Base-by-base conservation (phyloP, 2,113 vertebrate species). In the Chamaetylas fuelleborni region DNA sequence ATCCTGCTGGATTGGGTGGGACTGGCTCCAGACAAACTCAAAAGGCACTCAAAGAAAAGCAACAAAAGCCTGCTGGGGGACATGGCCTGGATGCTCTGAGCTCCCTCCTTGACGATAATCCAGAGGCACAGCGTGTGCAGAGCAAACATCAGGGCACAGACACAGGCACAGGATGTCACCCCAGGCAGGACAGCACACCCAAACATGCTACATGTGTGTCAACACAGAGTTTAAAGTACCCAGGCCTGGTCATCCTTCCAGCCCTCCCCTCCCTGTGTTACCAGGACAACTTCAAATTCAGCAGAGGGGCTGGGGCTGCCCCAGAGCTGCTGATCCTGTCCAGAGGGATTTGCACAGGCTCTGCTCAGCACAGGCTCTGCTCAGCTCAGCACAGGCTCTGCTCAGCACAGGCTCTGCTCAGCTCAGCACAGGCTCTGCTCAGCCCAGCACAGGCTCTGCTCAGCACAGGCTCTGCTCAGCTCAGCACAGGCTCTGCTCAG, bases 31-130 rank as follows among this genome's bases (percentile, higher is more conserved):
- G 89, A 33, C 66, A 62, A 88, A 92, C 71, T 19, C 65, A 78
- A 93, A 96, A 97, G 97, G 96, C 96, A 97, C 95, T 90, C 40
- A 8, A 22, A 66, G 79, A 7, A 86, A 76, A 81, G 43, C 22
- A 45, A 81, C 29, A 50, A 16, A 67, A 94, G 54, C 58, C 70
- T 40, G 13, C n/a, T 22, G 74, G 45, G 53, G 60, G 47, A 38
- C 61, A 29, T 5, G 24, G 69, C 65, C 73, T 6, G 4, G 61
- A 6, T 28, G 14, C 43, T 48, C n/a, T 18, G 43, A 54, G 80
- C 56, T 62, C 31, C 79, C 71, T 36, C 47, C 40, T 42, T 1
- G 5, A 10, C 5, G 57, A 11, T 2, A 8, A 43, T 28, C 9
- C 3, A 7, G 53, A 88, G 23, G 31, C n/a, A 61, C 51, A 15